Percentiles rank a stretch among this genome's conserved stretches.
Evolutionary conservation across 35 echinoderm and acorn worm genomes (phyloP).

Genomic region (Anneissia japonica): DNA sequence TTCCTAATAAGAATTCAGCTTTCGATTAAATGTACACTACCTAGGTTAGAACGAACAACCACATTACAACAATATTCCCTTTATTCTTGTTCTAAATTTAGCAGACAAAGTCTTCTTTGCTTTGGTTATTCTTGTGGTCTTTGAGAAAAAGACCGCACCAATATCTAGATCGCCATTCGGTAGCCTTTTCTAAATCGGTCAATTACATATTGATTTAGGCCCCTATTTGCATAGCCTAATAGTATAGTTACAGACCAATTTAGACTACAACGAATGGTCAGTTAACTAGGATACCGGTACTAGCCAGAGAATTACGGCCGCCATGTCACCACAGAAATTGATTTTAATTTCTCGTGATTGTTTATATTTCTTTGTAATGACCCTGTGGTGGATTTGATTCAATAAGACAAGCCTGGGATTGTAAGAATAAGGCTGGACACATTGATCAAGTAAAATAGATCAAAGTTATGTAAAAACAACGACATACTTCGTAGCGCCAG

Average conservation of each 20-base stretch:
- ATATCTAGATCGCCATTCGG: too few relatives aligned
- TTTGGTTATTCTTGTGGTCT: too few relatives aligned
- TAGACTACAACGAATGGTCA: neutral
- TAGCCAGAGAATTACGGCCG: neutral
- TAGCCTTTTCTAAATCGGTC: too few relatives aligned
- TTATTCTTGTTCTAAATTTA: too few relatives aligned
- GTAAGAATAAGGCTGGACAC: too few relatives aligned
- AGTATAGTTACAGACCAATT: neutral
- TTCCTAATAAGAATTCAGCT: neutral
- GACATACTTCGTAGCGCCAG: too few relatives aligned
- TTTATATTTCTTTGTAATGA: neutral
- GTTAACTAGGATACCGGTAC: too few relatives aligned
- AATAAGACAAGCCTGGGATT: neutral
- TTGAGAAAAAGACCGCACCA: too few relatives aligned
- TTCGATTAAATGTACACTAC: neutral
- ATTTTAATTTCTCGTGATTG: neutral
- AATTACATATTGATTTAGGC: neutral
- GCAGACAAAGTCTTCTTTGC: too few relatives aligned
- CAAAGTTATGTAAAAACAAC: neutral
- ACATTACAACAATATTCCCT: neutral
- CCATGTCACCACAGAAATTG: neutral
- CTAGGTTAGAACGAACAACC: neutral
- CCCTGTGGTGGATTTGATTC: neutral
- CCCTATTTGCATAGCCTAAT: neutral
- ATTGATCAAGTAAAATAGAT: neutral